Evolutionary conservation across 2,888 invertebrate species (phyloP).

Genomic region (Xestobium rufovillosum): DNA sequence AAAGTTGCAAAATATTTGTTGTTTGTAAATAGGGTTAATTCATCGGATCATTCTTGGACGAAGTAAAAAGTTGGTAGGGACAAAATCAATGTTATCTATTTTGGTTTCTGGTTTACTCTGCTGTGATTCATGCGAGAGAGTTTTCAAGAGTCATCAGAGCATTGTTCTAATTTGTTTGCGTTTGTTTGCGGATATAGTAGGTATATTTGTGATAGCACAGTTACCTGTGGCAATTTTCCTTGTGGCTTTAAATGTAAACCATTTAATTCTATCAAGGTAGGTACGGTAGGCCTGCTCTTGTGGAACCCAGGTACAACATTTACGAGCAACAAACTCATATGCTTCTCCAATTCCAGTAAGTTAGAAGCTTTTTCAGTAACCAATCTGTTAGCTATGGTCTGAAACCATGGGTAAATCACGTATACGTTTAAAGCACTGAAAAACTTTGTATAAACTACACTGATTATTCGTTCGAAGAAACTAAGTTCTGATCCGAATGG

Average conservation of each 20-base stretch:
- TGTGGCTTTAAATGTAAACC: slow-evolving; percentile 18
- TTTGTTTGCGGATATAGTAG: no score
- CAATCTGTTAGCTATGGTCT: slow-evolving; percentile 7
- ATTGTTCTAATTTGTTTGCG: no score
- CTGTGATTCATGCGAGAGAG: no score
- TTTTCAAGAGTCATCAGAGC: no score
- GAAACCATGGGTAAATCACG: slow-evolving; percentile 5
- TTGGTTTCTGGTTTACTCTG: no score
- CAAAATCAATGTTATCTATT: no score
- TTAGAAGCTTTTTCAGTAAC: slow-evolving; percentile 6
- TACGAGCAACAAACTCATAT: slow-evolving; percentile 17
- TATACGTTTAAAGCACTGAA: slow-evolving; percentile 8
- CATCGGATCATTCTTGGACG: no score
- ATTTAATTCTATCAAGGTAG: slow-evolving; percentile 20
- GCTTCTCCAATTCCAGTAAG: slow-evolving; percentile 6
- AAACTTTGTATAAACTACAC: slow-evolving; percentile 19
- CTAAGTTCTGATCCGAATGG: slow-evolving; percentile 26
- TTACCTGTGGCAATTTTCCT: slow-evolving; percentile 13
- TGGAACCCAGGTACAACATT: slow-evolving; percentile 24
- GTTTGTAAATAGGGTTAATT: no score
- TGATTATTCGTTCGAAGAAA: slow-evolving; percentile 30
- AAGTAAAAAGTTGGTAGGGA: no score
- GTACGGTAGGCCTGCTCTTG: slow-evolving; percentile 20
- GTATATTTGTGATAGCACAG: no score
- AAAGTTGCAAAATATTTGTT: no score